Base-by-base conservation (phyloP, 2,888 invertebrate genomes). In the Chrysolina americana region DNA sequence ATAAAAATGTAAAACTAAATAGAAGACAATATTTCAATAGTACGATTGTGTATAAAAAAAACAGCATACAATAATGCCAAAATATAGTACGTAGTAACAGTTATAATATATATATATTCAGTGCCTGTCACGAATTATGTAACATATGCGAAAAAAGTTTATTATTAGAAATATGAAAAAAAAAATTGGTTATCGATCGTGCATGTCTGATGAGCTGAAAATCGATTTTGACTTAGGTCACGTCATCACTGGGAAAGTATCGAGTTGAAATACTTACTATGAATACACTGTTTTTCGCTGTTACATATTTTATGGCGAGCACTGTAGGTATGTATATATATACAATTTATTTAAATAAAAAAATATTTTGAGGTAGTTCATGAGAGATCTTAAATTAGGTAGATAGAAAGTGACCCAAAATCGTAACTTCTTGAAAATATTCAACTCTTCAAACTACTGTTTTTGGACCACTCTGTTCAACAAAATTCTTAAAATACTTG, bases 1-100 rank as follows among this genome's bases (percentile, higher is more conserved):
- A 36, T 36, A 84, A 85, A 83, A 81, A 85, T 83, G 83, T 84
- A 83, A 83, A 82, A 82, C 83, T 84, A 84, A 85, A 83, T 84
- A 82, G 85, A 83, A 84, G 82, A 71, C 81, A 83, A 81, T 79
- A 80, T 81, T 81, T 78, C 78, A 84, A 83, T 83, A 83, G 82
- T 83, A 83, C 80, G 80, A 75, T 77, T 77, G 78, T 78, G 73
- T 82, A 77, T 81, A 80, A 82, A 79, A 77, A 76, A 56, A 64
- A 62, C 36, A 48, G 28, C 44, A 23, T n/a, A 63, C 9, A 44
- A 21, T 64, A 78, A 79, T 78, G 79, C 80, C 80, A 50, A 79
- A 79, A 81, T 81, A 80, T 81, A 82, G 80, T 84, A 84, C 53
- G 80, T 80, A 83, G 82, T 80, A 82, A 80, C 76, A 75, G 78